phyloP scores from a whole-genome alignment of 2,888 invertebrate genomes.

The Sesamia inferens region DNA sequence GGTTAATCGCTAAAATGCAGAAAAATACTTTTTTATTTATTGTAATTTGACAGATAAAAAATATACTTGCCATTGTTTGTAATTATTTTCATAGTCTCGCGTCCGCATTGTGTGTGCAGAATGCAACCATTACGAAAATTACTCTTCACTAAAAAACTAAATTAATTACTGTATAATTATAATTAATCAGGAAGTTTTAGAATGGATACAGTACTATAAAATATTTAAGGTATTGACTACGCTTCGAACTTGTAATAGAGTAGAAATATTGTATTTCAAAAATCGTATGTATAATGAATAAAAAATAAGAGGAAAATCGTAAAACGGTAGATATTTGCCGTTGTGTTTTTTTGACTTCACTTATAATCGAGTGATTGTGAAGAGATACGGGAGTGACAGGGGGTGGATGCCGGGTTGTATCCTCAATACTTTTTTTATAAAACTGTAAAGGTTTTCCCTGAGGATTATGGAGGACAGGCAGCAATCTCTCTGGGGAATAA shows the following conservation, averaged over 20 bases:
- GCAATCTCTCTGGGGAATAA: slow-evolving; percentile 3
- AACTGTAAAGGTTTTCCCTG: slow-evolving; percentile 13
- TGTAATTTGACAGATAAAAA: background rate
- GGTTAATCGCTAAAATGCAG: too few species aligned
- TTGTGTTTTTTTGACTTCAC: slow-evolving; percentile 19
- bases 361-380: slow-evolving; percentile 10
- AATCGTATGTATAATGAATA: slow-evolving; percentile 1
- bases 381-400: background rate
- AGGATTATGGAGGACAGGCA: background rate
- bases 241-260: background rate
- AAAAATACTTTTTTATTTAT: too few species aligned
- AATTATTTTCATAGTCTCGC: background rate
- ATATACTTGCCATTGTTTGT: background rate
- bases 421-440: slow-evolving; percentile 12
- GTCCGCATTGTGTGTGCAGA: background rate
- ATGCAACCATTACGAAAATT: background rate
- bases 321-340: slow-evolving; percentile 6
- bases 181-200: slow-evolving; percentile 1
- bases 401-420: background rate
- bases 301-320: background rate
- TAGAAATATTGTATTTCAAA: slow-evolving; percentile 10
- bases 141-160: slow-evolving; percentile 5
- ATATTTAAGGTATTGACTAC: slow-evolving; percentile 14
- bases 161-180: slow-evolving; percentile 22
- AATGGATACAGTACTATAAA: background rate